These are phyloP conservation scores for Aptenodytes forsteri DNA, from an alignment of 2,113 vertebrate species.

Conservation along the genomic window DNA sequence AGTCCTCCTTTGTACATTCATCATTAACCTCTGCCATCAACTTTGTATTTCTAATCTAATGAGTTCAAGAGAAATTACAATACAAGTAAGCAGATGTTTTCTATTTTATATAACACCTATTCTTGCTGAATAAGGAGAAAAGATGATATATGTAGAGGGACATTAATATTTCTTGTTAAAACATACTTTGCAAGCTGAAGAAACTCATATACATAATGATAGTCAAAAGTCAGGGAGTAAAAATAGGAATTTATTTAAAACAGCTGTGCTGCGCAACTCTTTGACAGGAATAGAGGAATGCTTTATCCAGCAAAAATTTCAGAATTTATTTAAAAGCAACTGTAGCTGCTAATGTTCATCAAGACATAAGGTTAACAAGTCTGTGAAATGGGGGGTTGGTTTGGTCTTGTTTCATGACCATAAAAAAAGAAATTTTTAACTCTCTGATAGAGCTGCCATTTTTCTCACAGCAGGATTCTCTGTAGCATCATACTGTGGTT, in stretches of 20 bases:
- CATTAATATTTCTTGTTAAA: constrained; percentile 51
- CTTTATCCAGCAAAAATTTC: neutral
- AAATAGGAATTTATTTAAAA: constrained; percentile 43
- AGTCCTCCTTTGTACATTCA: neutral
- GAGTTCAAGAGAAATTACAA: constrained; percentile 25
- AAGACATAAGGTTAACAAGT: constrained; percentile 9
- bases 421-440: neutral
- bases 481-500: neutral
- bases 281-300: neutral
- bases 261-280: constrained; percentile 41
- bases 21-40: constrained; percentile 44
- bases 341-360: constrained; percentile 25
- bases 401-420: neutral
- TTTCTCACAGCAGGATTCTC: neutral
- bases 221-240: constrained; percentile 31
- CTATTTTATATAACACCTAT: neutral
- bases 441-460: neutral
- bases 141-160: neutral
- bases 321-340: neutral
- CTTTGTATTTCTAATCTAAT: constrained; percentile 21
- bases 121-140: constrained; percentile 29
- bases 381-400: neutral
- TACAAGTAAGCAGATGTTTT: constrained; percentile 43
- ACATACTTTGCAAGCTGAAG: constrained; percentile 8
- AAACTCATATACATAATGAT: constrained; percentile 51